A percentile compares a stretch with the other conserved stretches of the same genome.
Evolutionary conservation across 92 coral and sea anemone species (phyloP).

Genomic region (Phymanthus crucifer): DNA sequence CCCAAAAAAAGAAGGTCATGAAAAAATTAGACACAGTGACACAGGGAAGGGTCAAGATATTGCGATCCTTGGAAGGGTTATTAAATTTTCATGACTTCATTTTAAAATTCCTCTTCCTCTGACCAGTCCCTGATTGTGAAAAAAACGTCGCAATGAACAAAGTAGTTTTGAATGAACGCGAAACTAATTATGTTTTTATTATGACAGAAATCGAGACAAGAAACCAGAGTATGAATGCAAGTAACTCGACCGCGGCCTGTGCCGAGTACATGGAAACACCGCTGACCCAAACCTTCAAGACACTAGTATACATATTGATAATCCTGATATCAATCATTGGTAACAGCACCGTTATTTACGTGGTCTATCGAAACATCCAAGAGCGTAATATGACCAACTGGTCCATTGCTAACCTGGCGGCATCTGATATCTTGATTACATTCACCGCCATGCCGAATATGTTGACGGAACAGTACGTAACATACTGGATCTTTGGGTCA

Average conservation of each 20-base stretch:
- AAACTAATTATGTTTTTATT: not conserved
- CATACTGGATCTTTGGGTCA: conserved; percentile 57
- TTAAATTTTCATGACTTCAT: too few relatives aligned
- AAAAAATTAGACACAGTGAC: too few relatives aligned
- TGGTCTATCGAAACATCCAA: conserved; percentile 44
- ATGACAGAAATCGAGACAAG: not conserved
- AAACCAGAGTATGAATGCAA: conserved; percentile 12
- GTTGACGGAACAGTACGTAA: conserved; percentile 47
- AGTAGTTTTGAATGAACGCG: too few relatives aligned
- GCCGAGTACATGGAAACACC: conserved; percentile 34
- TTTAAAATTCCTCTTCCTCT: too few relatives aligned
- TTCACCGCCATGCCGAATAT: conserved; percentile 57
- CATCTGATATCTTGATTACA: conserved; percentile 57
- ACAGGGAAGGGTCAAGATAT: too few relatives aligned
- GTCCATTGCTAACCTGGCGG: conserved; percentile 64
- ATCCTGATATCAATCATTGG: conserved; percentile 52
- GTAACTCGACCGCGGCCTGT: conserved; percentile 33
- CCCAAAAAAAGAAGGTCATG: too few relatives aligned
- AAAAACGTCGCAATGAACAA: too few relatives aligned
- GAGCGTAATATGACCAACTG: conserved; percentile 48
- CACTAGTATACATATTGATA: conserved; percentile 41
- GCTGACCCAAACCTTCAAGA: conserved; percentile 43
- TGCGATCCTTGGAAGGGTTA: too few relatives aligned
- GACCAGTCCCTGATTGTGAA: too few relatives aligned
- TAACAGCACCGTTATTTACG: conserved; percentile 54